These are phyloP conservation scores for Biston betularia DNA, from an alignment of 2,888 invertebrate genomes.

Conservation along the genomic window DNA sequence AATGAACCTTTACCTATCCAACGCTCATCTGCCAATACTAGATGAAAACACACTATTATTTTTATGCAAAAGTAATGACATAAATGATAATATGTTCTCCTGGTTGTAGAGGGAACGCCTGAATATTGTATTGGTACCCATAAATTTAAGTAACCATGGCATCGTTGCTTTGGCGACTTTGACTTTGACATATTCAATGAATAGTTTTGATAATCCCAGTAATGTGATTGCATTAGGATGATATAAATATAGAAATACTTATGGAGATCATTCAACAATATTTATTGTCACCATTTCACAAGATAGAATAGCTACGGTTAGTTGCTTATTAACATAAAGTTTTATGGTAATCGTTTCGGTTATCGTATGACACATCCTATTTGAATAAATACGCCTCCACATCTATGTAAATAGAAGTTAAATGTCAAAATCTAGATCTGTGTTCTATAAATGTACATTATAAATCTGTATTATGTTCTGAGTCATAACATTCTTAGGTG, in stretches of 20 bases:
- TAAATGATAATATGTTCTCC: no score
- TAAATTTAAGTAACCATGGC: no score
- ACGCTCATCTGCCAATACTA: no score
- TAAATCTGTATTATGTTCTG: conserved; percentile 15
- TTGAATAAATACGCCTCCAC: conserved; percentile 32
- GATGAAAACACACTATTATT: no score
- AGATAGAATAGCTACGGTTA: not conserved
- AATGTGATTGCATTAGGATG: not conserved
- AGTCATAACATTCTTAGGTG: conserved; percentile 5
- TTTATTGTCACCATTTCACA: not conserved
- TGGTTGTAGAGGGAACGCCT: no score
- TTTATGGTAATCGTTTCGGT: conserved; percentile 10
- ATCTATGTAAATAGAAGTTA: conserved; percentile 35
- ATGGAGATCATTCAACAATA: not conserved
- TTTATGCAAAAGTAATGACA: no score
- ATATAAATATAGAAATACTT: not conserved
- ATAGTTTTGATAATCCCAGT: no score
- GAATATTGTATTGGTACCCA: no score
- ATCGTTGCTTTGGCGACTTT: no score
- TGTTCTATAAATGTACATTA: conserved; percentile 15
- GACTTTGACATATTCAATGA: no score
- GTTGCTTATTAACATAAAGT: conserved; percentile 1
- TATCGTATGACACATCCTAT: conserved; percentile 14
- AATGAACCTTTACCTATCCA: no score
- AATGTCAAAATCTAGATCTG: conserved; percentile 44